Evolutionary conservation across 2,797 vertebrate species (phyloP), one percentile per base, ranked within the genome.

Genomic region (Ctenopoma kingsleyae): DNA sequence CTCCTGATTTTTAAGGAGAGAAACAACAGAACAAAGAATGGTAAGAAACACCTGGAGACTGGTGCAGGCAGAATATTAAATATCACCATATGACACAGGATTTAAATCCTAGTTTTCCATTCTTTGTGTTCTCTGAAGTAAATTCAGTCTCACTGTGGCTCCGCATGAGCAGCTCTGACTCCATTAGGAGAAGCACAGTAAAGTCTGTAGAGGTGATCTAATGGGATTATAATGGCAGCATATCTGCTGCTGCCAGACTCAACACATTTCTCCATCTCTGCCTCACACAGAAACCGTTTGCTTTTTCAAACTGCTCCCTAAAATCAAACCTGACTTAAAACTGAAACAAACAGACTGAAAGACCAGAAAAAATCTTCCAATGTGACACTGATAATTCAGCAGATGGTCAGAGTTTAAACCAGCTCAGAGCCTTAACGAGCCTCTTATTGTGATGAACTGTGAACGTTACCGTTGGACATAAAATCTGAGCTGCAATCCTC

Each of bases 181-280:
- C 56, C 57, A 23, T 53, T 57, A 58, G 32, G 23, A 49, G 19
- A 17, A 40, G 57, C 46, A 19, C 23, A 48, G 41, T 5, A 15
- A 32, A 52, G 63, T 36, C 4, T 41, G 66, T 60, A 63, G 62
- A 54, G 52, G 27, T 48, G 62, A 43, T 68, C 50, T 75, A 35
- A 72, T 65, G 46, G 67, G 46, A 61, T 75, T 65, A 51, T 64
- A 64, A 82, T 22, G 44, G 32, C 53, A 58, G 47, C 11, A 74
- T 43, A 51, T 74, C 54, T 53, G 66, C 48, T 53, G 66, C 60
- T 41, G 73, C 41, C 66, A 69, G 2, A 25, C 43, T 16, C 7
- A 9, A 52, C 51, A 27, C 52, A 32, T 19, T 35, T 17, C 35
- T 32, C 36, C 3, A 62, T 35, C 13, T 49, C 60, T 15, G 36